These are phyloP conservation scores for Manis pentadactyla DNA, from an alignment of 2,797 vertebrate species.

Conservation along the genomic window DNA sequence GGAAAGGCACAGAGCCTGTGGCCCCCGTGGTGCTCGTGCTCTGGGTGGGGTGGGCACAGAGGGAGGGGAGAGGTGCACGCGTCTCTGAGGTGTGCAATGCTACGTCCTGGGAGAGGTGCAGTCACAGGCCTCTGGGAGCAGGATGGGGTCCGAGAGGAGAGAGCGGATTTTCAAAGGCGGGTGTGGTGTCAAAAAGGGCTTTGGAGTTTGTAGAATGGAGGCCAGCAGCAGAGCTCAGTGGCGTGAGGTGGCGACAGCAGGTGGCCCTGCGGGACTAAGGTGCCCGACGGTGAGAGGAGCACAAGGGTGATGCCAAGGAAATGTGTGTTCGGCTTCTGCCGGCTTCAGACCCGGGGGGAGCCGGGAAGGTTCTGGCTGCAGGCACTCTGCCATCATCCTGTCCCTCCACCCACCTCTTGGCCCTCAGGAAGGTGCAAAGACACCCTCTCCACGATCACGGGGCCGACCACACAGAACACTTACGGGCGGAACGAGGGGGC, in stretches of 20 bases:
- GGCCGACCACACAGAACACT: slow-evolving; percentile 95
- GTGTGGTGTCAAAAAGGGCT: background rate
- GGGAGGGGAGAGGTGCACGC: background rate
- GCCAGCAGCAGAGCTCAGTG: background rate
- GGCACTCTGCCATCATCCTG: too few species aligned
- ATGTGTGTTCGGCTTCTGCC: background rate
- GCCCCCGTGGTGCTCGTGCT: background rate
- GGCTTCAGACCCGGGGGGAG: background rate
- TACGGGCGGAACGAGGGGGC: slow-evolving; percentile 96
- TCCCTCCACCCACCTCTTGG: background rate
- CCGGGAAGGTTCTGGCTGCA: too few species aligned
- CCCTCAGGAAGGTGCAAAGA: slow-evolving; percentile 95
- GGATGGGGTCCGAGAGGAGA: background rate
- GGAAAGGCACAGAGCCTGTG: background rate
- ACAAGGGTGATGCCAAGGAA: background rate
- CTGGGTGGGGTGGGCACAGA: background rate
- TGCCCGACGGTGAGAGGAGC: accelerated
- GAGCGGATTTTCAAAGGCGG: background rate
- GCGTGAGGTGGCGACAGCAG: background rate
- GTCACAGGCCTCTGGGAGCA: background rate
- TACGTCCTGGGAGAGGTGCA: background rate
- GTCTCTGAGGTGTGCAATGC: background rate
- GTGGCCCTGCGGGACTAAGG: background rate
- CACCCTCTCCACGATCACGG: slow-evolving; percentile 95
- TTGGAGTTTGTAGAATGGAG: background rate